Conservation (phyloP, 2,797 vertebrate species). For the Pygocentrus nattereri region DNA sequence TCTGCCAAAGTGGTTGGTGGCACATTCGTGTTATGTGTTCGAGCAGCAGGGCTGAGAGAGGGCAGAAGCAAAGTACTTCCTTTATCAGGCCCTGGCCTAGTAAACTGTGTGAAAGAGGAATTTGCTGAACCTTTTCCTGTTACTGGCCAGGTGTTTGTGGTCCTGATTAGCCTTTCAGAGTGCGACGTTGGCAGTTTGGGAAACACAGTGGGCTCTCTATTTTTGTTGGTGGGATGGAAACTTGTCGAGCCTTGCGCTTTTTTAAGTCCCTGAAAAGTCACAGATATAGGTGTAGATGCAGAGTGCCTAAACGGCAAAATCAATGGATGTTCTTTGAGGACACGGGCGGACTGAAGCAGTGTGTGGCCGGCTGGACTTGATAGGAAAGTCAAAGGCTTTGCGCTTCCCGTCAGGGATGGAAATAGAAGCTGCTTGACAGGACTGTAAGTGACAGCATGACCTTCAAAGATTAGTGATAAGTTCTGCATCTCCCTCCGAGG, state of each 20-base stretch:
- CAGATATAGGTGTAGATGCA: slow-evolving; percentile 39
- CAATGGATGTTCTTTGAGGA: slow-evolving; percentile 30
- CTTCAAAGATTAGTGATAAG: slow-evolving; percentile 39
- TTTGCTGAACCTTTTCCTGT: background rate
- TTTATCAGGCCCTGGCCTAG: background rate
- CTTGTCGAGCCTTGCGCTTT: slow-evolving; percentile 36
- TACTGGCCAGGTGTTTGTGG: slow-evolving; percentile 6
- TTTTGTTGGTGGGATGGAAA: slow-evolving; percentile 36
- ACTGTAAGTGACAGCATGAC: slow-evolving; percentile 43
- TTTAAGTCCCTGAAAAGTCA: slow-evolving; percentile 40
- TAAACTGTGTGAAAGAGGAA: slow-evolving; percentile 2
- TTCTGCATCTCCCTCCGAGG: slow-evolving; percentile 29
- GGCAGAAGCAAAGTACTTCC: background rate
- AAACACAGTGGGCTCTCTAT: slow-evolving; percentile 40
- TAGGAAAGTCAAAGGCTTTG: slow-evolving; percentile 60
- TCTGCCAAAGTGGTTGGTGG: background rate
- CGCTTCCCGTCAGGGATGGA: slow-evolving; percentile 45
- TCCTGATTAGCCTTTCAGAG: slow-evolving; percentile 16
- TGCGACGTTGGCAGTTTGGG: slow-evolving; percentile 38
- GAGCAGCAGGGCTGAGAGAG: background rate
- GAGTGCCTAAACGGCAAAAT: slow-evolving; percentile 50
- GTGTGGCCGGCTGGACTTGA: slow-evolving; percentile 36
- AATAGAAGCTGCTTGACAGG: slow-evolving; percentile 48
- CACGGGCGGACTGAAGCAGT: slow-evolving; percentile 30
- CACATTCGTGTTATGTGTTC: background rate